Evolutionary conservation across 1,140 invertebrate species (phyloP), one percentile per base, ranked within the genome.

Genomic region (Brachionus rubens): DNA sequence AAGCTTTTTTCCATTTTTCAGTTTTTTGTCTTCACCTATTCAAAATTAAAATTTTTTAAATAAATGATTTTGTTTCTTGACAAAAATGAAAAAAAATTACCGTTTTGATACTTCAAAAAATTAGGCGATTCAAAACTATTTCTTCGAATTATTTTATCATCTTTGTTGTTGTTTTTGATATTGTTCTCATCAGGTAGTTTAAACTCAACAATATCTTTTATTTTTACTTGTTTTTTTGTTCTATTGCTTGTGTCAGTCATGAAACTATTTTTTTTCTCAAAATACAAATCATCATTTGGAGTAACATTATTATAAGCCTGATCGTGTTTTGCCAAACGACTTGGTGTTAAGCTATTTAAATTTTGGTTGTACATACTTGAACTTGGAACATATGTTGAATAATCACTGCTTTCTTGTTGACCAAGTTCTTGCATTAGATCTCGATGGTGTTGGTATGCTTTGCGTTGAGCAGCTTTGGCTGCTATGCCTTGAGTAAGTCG

Each of bases 281-380:
- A 24, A 9, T 24, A 65, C 12, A 65, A 43, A 41, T 65, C 40
- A 4, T 65, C 59, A 43, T 41, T 43, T 19, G n/a, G n/a, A 5
- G 9, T 36, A 36, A 36, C 33, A 50, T 72, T n/a, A 28, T 19
- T 36, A 41, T 30, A 47, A 10, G 40, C 33, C 41, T 48, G 68
- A 12, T 84, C 80, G 75, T 84, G 82, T 76, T 78, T 81, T 16
- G 80, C 82, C 24, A 84, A 75, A 12, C 81, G 78, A 67, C 80
- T 83, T 4, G 81, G 79, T 12, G 82, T 65, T 43, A 65, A 68
- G 43, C 79, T 79, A 9, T 47, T 48, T 50, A 50, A 26, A 19
- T 19, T 26, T 4, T 19, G n/a, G n/a, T n/a, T n/a, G n/a, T n/a
- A n/a, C n/a, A n/a, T n/a, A 67, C 19, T 24, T 47, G 43, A 47